Evolutionary conservation across 92 coral and sea anemone species (phyloP).

Genomic region (Paragorgia papillata): DNA sequence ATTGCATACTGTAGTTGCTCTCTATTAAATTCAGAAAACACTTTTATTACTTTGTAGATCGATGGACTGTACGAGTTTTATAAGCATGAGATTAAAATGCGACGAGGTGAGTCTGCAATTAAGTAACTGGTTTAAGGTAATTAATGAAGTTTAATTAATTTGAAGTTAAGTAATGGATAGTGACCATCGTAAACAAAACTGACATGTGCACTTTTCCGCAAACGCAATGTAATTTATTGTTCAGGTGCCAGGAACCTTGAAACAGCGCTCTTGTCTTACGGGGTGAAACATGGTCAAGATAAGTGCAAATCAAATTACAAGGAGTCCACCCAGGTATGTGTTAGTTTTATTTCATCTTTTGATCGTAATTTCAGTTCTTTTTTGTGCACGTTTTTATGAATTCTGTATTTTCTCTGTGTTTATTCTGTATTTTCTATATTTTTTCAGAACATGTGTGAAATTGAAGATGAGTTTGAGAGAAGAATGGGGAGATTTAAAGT

Average conservation of each 20-base stretch:
- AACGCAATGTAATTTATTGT: too few species aligned
- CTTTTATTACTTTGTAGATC: slow-evolving; percentile 57
- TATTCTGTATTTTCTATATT: background rate
- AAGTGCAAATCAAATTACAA: slow-evolving; percentile 81
- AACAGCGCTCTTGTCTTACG: slow-evolving; percentile 78
- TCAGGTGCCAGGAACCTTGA: slow-evolving; percentile 85
- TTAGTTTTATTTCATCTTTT: background rate
- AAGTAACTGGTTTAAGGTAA: background rate
- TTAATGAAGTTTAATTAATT: background rate
- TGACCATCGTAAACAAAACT: too few species aligned
- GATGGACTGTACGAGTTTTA: slow-evolving; percentile 91
- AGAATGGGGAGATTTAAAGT: slow-evolving; percentile 89
- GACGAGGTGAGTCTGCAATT: too few species aligned
- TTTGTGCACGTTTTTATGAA: background rate
- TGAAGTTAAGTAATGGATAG: background rate
- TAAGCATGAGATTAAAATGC: slow-evolving; percentile 86
- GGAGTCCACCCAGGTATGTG: slow-evolving; percentile 82
- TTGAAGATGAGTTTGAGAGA: slow-evolving; percentile 90
- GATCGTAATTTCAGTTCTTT: background rate
- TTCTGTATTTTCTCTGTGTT: background rate
- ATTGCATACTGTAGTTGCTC: background rate
- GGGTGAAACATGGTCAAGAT: slow-evolving; percentile 91
- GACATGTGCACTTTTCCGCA: too few species aligned
- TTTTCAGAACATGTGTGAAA: slow-evolving; percentile 85
- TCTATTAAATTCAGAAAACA: background rate